A percentile compares a stretch with the other conserved stretches of the same genome.
These are phyloP conservation scores for Trachymyrmex septentrionalis DNA, from an alignment of 1,140 invertebrate genomes.

Conservation along the genomic window DNA sequence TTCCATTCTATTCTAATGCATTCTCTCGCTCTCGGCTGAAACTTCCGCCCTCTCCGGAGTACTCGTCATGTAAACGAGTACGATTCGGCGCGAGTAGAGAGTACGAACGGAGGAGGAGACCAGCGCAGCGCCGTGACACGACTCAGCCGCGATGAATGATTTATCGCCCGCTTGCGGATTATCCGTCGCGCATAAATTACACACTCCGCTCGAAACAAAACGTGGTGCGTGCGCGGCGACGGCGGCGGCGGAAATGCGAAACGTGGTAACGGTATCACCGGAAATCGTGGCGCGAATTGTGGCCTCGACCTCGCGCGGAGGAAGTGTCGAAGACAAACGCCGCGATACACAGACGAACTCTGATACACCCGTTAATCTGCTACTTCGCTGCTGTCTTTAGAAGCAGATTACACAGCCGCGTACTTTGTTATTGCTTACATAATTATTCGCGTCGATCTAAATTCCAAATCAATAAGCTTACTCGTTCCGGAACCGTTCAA, in stretches of 20 bases:
- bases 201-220: slow-evolving; percentile 26
- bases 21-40: slow-evolving; percentile 34
- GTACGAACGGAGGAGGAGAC: slow-evolving; percentile 19
- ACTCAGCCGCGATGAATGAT: slow-evolving; percentile 61
- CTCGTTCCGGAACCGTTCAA: neutral
- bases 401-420: slow-evolving; percentile 51
- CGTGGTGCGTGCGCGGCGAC: slow-evolving; percentile 20
- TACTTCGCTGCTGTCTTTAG: slow-evolving; percentile 5
- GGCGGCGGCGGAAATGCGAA: slow-evolving; percentile 55
- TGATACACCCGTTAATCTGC: no score
- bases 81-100: slow-evolving; percentile 8
- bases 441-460: slow-evolving; percentile 43
- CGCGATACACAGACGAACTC: neutral
- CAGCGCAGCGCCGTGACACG: slow-evolving; percentile 27
- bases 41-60: slow-evolving; percentile 49
- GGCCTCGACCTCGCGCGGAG: slow-evolving; percentile 21
- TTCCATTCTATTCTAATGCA: slow-evolving; percentile 60
- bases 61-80: slow-evolving; percentile 49
- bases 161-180: slow-evolving; percentile 58
- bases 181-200: slow-evolving; percentile 50
- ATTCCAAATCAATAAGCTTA: slow-evolving; percentile 36
- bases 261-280: slow-evolving; percentile 55
- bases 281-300: slow-evolving; percentile 57
- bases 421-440: slow-evolving; percentile 17
- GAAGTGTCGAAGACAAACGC: slow-evolving; percentile 23